Base-by-base conservation (phyloP, 2,113 vertebrate genomes). In the Cavia porcellus region DNA sequence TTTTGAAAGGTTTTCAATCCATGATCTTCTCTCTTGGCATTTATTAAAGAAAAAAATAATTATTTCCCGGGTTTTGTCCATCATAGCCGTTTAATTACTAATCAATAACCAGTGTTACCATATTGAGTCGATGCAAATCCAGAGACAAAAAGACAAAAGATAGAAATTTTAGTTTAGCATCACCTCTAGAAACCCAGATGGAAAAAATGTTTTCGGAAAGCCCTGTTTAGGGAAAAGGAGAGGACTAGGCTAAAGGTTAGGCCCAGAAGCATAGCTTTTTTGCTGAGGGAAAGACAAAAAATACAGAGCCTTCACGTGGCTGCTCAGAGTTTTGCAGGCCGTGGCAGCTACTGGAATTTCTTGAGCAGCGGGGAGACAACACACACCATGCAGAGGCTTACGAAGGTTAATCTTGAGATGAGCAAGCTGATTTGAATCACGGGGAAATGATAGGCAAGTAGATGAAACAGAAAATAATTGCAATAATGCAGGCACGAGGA, bases 31-130 rank as follows among this genome's bases (percentile, higher is more conserved):
- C 35, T 14, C 9, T 55, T 9, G 13, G 35, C 52, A 86, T 68
- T 68, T 61, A 90, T 50, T 93, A 89, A 79, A 45, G 61, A 85
- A 94, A 42, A 68, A 92, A 83, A 70, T 35, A 87, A 86, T 77
- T 19, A 72, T 59, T 66, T 84, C 62, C 50, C 55, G 4, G 8
- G 38, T 79, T 90, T 77, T 61, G 35, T 92, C 92, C 79, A 95
- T 75, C 45, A 59, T 25, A 93, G 22, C 57, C 52, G 62, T 52
- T 86, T 70, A 88, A 87, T 6, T 92, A 35, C 42, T 45, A 55
- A 90, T 47, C 62, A 87, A 64, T 84, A 80, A 42, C 15, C 64
- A 20, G 30, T 82, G 52, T 95, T 92, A 77, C n/a, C 50, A 32
- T 68, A 90, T 17, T 50, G 47, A 75, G 30, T 62, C 79, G 85